Evolutionary conservation across 2,888 invertebrate species (phyloP), one percentile per base, ranked within the genome.

Genomic region (Mythimna albipuncta): DNA sequence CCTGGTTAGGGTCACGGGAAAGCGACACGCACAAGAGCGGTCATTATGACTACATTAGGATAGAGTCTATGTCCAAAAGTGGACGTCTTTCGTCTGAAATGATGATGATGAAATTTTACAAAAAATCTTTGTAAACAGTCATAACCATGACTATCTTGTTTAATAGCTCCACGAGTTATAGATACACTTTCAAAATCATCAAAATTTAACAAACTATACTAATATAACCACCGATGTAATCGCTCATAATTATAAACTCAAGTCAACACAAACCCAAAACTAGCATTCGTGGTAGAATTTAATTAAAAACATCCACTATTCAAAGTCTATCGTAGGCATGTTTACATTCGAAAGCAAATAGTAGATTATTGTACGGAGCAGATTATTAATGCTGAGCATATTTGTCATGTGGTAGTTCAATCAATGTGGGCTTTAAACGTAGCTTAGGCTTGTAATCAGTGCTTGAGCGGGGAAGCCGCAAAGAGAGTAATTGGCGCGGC

Each of bases 361-460:
- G 38, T 59, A 82, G 74, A 85, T 84, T 68, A 84, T 86, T 77
- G 69, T 78, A 75, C 66, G 67, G 32, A 69, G 64, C 26, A 64
- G 69, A 79, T 79, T 79, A 85, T 85, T 85, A 82, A 80, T 76
- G 21, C 71, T 76, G 72, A 77, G 67, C 73, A 80, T 78, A 85
- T 85, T 85, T 86, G 85, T 75, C 72, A 58, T 81, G 69, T 41
- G 82, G 79, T 65, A 71, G 77, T 85, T 85, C 87, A 85, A 85
- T 85, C 83, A 85, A 83, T 78, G 71, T 66, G 72, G 85, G 62
- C 26, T 68, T 85, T 85, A 82, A 76, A 63, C 54, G 50, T 57
- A 68, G 85, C 77, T 85, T 77, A 81, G 81, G 55, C 61, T 67
- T 66, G 72, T 86, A 86, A 85, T 86, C 81, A 83, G 75, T 64